These are phyloP conservation scores for Oceanites oceanicus DNA, from an alignment of 2,113 vertebrate genomes.

Conservation along the genomic window DNA sequence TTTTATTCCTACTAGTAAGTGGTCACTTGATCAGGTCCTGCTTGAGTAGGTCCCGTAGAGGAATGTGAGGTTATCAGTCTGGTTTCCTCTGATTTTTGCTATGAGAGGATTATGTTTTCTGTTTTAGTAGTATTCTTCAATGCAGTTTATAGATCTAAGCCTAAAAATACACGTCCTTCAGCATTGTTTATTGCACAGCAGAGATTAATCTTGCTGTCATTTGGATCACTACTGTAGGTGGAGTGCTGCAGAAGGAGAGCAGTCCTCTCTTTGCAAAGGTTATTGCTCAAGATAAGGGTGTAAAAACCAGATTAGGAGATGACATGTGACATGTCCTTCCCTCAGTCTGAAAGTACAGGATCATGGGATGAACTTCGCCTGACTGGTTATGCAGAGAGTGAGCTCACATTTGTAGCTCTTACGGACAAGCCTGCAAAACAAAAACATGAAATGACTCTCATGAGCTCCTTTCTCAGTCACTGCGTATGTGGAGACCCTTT, in stretches of 20 bases:
- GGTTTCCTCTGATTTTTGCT: neutral
- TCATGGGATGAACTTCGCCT: conserved; percentile 38
- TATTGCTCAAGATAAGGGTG: conserved; percentile 67
- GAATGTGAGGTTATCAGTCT: neutral
- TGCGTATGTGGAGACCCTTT: conserved; percentile 76
- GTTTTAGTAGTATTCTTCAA: neutral
- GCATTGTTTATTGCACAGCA: neutral
- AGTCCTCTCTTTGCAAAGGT: conserved; percentile 49
- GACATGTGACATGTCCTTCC: conserved; percentile 47
- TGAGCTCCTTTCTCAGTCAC: conserved; percentile 80
- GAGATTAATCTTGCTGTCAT: neutral
- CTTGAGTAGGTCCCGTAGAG: neutral
- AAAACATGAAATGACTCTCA: conserved; percentile 41
- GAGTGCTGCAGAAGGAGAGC: conserved; percentile 7
- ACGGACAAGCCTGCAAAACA: neutral
- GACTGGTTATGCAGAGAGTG: neutral
- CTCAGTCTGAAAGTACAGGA: conserved; percentile 65
- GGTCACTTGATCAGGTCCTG: neutral
- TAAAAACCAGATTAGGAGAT: conserved; percentile 47
- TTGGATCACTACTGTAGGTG: conserved; percentile 3
- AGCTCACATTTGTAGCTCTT: neutral
- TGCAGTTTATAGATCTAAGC: neutral
- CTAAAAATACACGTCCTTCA: neutral
- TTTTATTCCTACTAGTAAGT: neutral
- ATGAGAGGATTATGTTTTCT: neutral